Percentiles rank a stretch among this genome's conserved stretches.
phyloP scores from a whole-genome alignment of 1,140 invertebrate species.

The Nephila pilipes region DNA sequence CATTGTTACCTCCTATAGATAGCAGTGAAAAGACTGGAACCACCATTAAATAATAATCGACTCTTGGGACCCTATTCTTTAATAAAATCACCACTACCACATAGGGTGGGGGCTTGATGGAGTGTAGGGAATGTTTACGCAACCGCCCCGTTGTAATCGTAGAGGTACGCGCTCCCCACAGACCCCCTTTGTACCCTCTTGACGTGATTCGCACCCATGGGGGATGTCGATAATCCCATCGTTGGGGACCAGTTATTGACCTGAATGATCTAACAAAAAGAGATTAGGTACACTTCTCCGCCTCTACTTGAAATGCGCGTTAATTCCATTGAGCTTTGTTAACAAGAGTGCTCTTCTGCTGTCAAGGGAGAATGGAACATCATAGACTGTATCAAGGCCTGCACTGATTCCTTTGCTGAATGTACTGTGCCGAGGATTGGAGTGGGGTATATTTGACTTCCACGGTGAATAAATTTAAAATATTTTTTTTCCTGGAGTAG shows the following conservation, averaged over 20 bases:
- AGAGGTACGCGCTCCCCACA: constrained; percentile 30
- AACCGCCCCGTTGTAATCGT: constrained; percentile 67
- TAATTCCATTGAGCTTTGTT: constrained; percentile 71
- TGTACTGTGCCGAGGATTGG: background rate
- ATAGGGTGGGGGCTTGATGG: constrained; percentile 70
- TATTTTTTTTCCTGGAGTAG: too few species aligned
- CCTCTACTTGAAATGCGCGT: constrained; percentile 68
- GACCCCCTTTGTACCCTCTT: constrained; percentile 55
- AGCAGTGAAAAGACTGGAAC: constrained; percentile 72
- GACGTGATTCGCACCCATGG: constrained; percentile 29
- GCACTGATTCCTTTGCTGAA: background rate
- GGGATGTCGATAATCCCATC: constrained; percentile 52
- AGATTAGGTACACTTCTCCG: constrained; percentile 72
- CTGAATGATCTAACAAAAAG: constrained; percentile 69
- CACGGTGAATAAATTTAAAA: background rate
- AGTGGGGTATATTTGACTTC: background rate
- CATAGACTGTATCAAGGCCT: background rate
- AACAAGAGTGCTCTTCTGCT: constrained; percentile 45
- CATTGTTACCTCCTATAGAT: constrained; percentile 47
- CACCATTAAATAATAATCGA: constrained; percentile 74
- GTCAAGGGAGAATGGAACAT: background rate
- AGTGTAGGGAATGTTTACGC: constrained; percentile 71
- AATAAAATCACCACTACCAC: constrained; percentile 74
- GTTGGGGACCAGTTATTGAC: constrained; percentile 70
- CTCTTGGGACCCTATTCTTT: constrained; percentile 66